phyloP scores from a whole-genome alignment of 2,888 invertebrate genomes.

The Cactoblastis cactorum region DNA sequence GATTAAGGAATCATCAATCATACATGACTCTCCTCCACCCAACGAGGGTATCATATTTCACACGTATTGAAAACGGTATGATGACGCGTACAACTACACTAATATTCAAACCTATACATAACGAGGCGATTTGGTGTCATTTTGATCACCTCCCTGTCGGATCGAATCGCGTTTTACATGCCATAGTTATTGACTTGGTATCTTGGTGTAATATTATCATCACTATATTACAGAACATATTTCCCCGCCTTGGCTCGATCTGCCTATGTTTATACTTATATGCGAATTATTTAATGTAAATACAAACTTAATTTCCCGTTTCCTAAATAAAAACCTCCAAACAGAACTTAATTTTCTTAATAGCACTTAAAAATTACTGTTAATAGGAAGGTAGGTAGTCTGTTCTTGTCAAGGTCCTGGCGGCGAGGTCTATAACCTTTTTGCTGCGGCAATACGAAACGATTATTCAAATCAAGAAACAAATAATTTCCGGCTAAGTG shows the following conservation, averaged over 20 bases:
- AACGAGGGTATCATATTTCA: slow-evolving; percentile 61
- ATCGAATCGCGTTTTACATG: slow-evolving; percentile 1
- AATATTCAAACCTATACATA: slow-evolving; percentile 21
- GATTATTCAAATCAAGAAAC: slow-evolving; percentile 62
- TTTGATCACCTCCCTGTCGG: slow-evolving; percentile 9
- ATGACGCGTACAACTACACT: slow-evolving; percentile 28
- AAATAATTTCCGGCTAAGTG: slow-evolving; percentile 67
- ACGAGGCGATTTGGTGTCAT: slow-evolving; percentile 33
- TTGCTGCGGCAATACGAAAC: slow-evolving; percentile 47
- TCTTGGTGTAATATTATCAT: no score
- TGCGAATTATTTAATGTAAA: no score
- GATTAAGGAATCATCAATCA: slow-evolving; percentile 76
- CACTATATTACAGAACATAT: no score
- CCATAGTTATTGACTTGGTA: background rate
- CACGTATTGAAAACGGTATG: slow-evolving; percentile 39
- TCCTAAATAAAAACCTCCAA: no score
- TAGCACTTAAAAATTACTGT: slow-evolving; percentile 6
- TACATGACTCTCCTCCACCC: slow-evolving; percentile 46
- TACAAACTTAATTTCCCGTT: no score
- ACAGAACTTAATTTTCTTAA: slow-evolving; percentile 5
- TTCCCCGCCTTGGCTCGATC: no score
- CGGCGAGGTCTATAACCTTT: slow-evolving; percentile 54
- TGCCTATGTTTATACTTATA: no score
- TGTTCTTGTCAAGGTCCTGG: slow-evolving; percentile 11
- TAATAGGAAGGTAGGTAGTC: background rate